Base-by-base conservation (phyloP, 2,888 invertebrate genomes). In the Cloeon dipterum region DNA sequence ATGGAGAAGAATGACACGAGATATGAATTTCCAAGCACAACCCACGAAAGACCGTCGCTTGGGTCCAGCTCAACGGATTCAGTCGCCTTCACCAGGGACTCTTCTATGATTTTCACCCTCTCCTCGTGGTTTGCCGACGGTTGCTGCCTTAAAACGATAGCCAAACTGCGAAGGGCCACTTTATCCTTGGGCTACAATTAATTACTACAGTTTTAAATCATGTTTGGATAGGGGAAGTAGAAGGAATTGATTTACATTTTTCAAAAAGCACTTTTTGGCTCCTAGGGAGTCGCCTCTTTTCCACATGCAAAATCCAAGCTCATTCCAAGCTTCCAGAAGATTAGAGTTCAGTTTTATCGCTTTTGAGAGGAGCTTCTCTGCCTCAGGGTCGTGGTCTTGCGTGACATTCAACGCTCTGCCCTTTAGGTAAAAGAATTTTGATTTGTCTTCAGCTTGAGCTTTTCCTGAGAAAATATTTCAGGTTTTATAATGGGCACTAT, bases 291-390 rank as follows among this genome's bases (percentile, higher is more conserved):
- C 78, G 50, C 74, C 69, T 49, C 77, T 78, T 56, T 86, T 86
- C 75, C 82, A 85, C 52, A 79, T 82, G 50, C 77, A 78, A 54
- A 85, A 83, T 1, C 88, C 88, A 1, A 89, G 61, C 52, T 85
- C 77, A 50, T 85, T 85, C 86, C 86, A 88, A 0, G 83, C 83
- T 37, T 75, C 74, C 0, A 77, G 68, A 38, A 77, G 56, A 45
- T 71, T 74, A 2, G 83, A 82, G 50, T 83, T 76, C 26, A 86
- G 58, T 53, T 88, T 88, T 0, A 86, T 76, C 3, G 86, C 74
- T 53, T 78, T 81, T 35, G 79, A 76, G 33, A 88, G 60, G 35
- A 70, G 63, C 47, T 76, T 76, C 42, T 75, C 71, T 0, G 81
- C 77, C 46, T 72, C 65, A 13, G 67, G 63, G 47, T 70, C 70